Evolutionary conservation across 2,797 vertebrate genomes (phyloP).

Genomic region (Sandelia bainsii): DNA sequence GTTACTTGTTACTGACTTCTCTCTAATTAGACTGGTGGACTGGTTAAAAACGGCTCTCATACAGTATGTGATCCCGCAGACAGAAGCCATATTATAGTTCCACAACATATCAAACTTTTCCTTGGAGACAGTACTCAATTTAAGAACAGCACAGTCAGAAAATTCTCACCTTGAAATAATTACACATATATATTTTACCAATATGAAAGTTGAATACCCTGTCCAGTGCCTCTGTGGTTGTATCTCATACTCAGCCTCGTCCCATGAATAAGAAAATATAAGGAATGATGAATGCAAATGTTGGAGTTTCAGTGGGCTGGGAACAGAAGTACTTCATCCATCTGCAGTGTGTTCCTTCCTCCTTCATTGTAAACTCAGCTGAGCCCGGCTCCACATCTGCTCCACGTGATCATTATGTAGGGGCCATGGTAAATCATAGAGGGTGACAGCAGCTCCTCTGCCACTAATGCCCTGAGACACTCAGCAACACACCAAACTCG

Average conservation of each 20-base stretch:
- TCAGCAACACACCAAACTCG: no score
- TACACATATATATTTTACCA: no score
- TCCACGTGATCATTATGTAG: constrained; percentile 42
- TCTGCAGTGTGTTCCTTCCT: constrained; percentile 18
- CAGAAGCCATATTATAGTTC: constrained; percentile 21
- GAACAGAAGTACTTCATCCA: constrained; percentile 20
- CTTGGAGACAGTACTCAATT: neutral
- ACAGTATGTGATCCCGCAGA: constrained; percentile 27
- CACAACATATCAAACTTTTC: no score
- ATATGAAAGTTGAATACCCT: no score
- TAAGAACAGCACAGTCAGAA: neutral
- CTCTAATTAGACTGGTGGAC: constrained; percentile 60
- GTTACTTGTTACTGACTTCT: constrained; percentile 47
- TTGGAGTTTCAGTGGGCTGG: neutral
- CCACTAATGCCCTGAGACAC: constrained; percentile 21
- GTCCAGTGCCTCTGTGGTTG: no score
- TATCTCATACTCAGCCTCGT: neutral
- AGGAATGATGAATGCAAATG: constrained; percentile 12
- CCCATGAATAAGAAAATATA: neutral
- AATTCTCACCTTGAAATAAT: no score
- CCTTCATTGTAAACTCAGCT: constrained; percentile 26
- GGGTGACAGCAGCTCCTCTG: constrained; percentile 11
- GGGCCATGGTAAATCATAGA: constrained; percentile 24
- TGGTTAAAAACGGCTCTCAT: constrained; percentile 44
- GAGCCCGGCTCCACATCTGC: constrained; percentile 29